Conservation (phyloP, 2,888 invertebrate genomes). For the Lampropteryx suffumata region DNA sequence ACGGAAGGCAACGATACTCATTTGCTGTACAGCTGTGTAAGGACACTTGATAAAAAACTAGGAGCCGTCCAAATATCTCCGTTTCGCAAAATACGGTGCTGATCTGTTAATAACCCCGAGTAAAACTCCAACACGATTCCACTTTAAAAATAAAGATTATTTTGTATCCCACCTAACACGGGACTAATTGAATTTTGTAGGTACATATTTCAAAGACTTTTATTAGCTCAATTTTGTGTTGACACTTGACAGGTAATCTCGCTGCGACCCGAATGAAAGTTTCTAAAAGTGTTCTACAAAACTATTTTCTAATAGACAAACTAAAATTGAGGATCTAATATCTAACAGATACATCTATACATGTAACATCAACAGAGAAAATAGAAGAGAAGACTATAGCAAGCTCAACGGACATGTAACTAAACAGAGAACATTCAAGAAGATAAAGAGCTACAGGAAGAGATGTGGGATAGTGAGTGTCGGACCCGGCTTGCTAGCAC, state of each 20-base stretch:
- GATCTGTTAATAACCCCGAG: no score
- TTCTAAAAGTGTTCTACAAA: slow-evolving; percentile 3
- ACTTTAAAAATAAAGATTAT: no score
- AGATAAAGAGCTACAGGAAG: slow-evolving; percentile 26
- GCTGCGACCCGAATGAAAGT: neutral
- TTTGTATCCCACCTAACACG: no score
- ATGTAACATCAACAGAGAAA: slow-evolving; percentile 30
- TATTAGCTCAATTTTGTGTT: neutral
- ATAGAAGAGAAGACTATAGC: slow-evolving; percentile 27
- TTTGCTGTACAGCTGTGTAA: no score
- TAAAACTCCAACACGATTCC: no score
- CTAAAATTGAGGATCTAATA: slow-evolving; percentile 1
- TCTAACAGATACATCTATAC: slow-evolving; percentile 26
- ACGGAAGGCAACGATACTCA: slow-evolving; percentile 3
- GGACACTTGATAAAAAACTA: no score
- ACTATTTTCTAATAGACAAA: slow-evolving; percentile 4
- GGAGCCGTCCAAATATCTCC: neutral
- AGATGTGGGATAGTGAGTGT: slow-evolving; percentile 23
- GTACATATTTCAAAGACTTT: neutral
- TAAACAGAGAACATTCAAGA: slow-evolving; percentile 30
- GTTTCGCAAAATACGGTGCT: neutral
- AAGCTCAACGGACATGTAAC: slow-evolving; percentile 33
- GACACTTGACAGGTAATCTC: slow-evolving; percentile 12
- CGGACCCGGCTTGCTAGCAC: slow-evolving; percentile 3
- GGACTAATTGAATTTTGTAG: slow-evolving; percentile 4